phyloP scores from a whole-genome alignment of 2,888 invertebrate genomes.

The Cataglyphis cursor region DNA sequence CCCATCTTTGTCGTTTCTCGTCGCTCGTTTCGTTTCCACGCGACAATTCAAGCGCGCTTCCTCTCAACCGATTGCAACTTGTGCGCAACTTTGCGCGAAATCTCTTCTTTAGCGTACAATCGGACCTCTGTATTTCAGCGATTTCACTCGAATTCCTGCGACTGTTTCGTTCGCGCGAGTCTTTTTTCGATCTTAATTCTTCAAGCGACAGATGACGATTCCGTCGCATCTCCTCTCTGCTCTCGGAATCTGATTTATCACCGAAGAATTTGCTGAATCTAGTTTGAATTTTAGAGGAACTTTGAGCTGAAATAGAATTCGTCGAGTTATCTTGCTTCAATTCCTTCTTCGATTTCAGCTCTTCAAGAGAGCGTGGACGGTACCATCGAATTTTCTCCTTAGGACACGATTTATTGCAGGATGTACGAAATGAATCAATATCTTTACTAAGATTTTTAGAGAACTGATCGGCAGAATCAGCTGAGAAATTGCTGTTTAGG shows the following conservation, averaged over 20 bases:
- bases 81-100: not conserved
- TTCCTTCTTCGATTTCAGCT: slow-evolving; percentile 1
- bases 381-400: slow-evolving; percentile 6
- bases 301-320: not conserved
- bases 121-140: not conserved
- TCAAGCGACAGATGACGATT: slow-evolving; percentile 23
- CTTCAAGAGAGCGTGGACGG: slow-evolving; percentile 28
- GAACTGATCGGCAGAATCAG: not conserved
- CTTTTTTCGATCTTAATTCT: slow-evolving; percentile 16
- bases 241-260: not conserved
- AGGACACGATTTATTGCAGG: not conserved
- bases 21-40: not conserved
- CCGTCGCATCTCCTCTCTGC: not conserved
- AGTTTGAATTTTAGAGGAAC: not conserved
- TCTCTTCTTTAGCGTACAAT: slow-evolving; percentile 14
- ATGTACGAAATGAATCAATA: not conserved
- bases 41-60: not conserved
- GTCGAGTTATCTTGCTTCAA: not conserved
- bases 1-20: not conserved
- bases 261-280: not conserved
- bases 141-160: not conserved
- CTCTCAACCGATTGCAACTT: not conserved
- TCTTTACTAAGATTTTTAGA: not conserved
- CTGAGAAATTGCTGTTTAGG: not conserved
- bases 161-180: not conserved